These are phyloP conservation scores for Telenomus remus DNA, from an alignment of 1,140 invertebrate genomes.

Conservation along the genomic window DNA sequence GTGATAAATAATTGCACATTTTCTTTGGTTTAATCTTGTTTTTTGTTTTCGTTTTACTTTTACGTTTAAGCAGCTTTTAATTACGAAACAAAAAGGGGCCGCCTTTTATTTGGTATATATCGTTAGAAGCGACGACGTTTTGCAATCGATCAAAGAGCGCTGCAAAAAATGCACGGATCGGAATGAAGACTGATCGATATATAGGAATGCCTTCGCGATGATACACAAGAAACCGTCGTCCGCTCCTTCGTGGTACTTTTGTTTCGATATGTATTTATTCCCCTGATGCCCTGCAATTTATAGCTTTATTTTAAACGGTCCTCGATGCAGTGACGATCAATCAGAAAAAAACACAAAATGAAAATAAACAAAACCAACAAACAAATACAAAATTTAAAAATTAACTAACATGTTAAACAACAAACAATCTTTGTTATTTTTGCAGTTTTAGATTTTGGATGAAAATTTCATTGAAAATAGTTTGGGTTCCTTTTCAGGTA, in stretches of 20 bases:
- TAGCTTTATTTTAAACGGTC: background rate
- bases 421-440: too few relatives aligned
- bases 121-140: slow-evolving; percentile 35
- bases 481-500: too few relatives aligned
- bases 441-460: too few relatives aligned
- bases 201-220: slow-evolving; percentile 36
- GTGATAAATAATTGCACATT: too few relatives aligned
- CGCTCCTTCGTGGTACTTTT: background rate
- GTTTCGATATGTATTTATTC: slow-evolving; percentile 6
- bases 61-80: slow-evolving; percentile 14
- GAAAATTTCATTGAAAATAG: too few relatives aligned
- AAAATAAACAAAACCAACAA: too few relatives aligned
- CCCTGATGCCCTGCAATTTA: background rate
- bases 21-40: background rate
- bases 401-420: too few relatives aligned
- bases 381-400: too few relatives aligned
- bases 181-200: slow-evolving; percentile 37
- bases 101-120: slow-evolving; percentile 24
- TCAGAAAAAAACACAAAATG: background rate
- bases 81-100: slow-evolving; percentile 22
- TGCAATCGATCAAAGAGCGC: slow-evolving; percentile 36
- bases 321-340: too few relatives aligned
- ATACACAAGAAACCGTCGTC: slow-evolving; percentile 23
- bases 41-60: background rate
- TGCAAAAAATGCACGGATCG: slow-evolving; percentile 24